Percentiles rank a stretch among this genome's conserved stretches.
Conservation (phyloP, 2,888 invertebrate species). For the Tetragonisca angustula region DNA sequence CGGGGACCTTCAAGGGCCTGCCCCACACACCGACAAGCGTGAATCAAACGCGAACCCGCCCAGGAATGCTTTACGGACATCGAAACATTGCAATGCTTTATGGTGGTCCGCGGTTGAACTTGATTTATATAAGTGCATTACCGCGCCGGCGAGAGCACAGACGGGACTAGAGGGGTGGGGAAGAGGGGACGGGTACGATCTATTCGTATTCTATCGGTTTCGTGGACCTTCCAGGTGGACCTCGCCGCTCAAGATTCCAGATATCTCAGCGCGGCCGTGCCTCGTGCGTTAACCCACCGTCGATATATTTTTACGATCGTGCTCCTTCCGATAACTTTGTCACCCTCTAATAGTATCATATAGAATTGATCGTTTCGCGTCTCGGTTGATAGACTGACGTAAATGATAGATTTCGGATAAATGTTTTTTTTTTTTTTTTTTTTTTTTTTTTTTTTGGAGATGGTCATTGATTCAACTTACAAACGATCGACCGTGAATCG, state of each 20-base stretch:
- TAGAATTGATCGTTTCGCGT: slow-evolving; percentile 5
- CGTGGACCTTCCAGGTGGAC: slow-evolving; percentile 43
- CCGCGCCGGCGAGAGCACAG: slow-evolving; percentile 76
- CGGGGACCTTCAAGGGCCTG: slow-evolving; percentile 67
- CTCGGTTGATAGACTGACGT: background rate
- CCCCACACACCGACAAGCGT: slow-evolving; percentile 80
- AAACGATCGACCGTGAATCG: no score
- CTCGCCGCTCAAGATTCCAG: slow-evolving; percentile 56
- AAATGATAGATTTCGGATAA: no score
- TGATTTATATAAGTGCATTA: slow-evolving; percentile 84
- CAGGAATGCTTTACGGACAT: slow-evolving; percentile 84
- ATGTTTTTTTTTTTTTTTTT: no score
- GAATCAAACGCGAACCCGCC: slow-evolving; percentile 83
- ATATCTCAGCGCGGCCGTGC: slow-evolving; percentile 43
- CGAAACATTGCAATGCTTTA: slow-evolving; percentile 84
- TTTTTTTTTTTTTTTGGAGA: no score
- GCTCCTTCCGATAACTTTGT: slow-evolving; percentile 14
- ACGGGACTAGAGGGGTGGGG: slow-evolving; percentile 25
- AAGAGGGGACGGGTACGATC: slow-evolving; percentile 42
- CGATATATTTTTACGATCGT: slow-evolving; percentile 48
- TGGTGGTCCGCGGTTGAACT: slow-evolving; percentile 84
- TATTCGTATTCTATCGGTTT: slow-evolving; percentile 66
- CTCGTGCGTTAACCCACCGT: slow-evolving; percentile 41
- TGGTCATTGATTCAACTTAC: no score
- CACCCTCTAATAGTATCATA: background rate